A percentile compares a stretch with the other conserved stretches of the same genome.
phyloP scores from a whole-genome alignment of 2,113 vertebrate species.

The Aramus guarauna region DNA sequence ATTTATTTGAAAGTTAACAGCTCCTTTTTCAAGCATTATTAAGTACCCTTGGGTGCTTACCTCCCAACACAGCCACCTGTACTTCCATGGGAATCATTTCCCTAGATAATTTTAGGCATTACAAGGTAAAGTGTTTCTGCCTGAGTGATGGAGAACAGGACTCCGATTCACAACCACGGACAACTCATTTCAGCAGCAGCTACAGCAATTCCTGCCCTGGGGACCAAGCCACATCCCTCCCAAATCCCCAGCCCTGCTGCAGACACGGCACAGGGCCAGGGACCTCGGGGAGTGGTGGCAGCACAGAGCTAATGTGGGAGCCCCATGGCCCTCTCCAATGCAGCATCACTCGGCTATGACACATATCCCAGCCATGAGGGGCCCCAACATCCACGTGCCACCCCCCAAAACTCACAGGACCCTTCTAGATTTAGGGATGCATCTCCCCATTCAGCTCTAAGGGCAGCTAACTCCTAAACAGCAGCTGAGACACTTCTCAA shows the following conservation, averaged over 20 bases:
- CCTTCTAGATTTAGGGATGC: neutral
- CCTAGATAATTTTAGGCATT: neutral
- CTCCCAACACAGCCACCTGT: neutral
- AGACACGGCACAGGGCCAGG: accelerated
- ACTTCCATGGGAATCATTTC: neutral
- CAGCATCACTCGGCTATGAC: accelerated
- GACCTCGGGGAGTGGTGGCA: neutral
- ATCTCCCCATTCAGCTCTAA: neutral
- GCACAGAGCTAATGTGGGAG: accelerated
- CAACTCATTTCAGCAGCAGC: neutral
- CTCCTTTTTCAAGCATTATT: neutral
- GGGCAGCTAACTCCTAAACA: neutral
- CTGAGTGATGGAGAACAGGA: accelerated
- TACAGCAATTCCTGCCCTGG: neutral
- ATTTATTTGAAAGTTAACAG: neutral
- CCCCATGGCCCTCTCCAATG: accelerated
- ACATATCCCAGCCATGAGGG: accelerated
- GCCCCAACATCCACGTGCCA: neutral
- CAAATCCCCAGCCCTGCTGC: neutral
- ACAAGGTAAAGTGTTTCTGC: neutral
- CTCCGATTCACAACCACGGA: neutral
- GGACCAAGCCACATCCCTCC: neutral
- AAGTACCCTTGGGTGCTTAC: neutral
- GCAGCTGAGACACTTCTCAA: neutral
- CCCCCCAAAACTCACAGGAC: neutral